Evolutionary conservation across 2,797 vertebrate species (phyloP).

Genomic region (Micropoecilia bifurca): DNA sequence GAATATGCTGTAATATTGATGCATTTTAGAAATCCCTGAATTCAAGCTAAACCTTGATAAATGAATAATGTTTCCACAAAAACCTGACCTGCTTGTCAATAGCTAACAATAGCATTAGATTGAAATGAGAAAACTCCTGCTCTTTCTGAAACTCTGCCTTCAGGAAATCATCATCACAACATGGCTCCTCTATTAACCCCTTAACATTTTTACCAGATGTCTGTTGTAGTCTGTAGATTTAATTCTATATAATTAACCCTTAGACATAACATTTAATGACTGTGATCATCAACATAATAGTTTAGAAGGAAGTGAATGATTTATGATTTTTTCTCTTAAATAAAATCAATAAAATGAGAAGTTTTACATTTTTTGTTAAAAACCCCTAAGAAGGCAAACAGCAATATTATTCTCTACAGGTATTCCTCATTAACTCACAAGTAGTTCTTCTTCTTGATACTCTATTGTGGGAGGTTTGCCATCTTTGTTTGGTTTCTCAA

Average conservation of each 20-base stretch:
- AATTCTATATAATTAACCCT: not conserved
- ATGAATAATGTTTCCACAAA: not conserved
- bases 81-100: not conserved
- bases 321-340: not conserved
- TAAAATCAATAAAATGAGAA: not conserved
- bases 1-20: not conserved
- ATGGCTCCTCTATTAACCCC: no score
- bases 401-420: not conserved
- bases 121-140: no score
- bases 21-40: not conserved
- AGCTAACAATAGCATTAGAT: not conserved
- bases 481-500: constrained; percentile 95
- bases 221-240: no score
- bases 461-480: constrained; percentile 91
- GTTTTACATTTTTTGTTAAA: not conserved
- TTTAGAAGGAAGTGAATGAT: not conserved
- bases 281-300: not conserved
- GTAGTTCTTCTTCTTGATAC: constrained; percentile 96
- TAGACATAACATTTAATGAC: not conserved
- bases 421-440: constrained; percentile 81
- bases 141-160: no score
- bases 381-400: not conserved
- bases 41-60: no score
- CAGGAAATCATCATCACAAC: no score
- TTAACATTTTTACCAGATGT: no score